A percentile compares a stretch with the other conserved stretches of the same genome.
phyloP scores from a whole-genome alignment of 2,888 invertebrate species.

The Netelia inedita region DNA sequence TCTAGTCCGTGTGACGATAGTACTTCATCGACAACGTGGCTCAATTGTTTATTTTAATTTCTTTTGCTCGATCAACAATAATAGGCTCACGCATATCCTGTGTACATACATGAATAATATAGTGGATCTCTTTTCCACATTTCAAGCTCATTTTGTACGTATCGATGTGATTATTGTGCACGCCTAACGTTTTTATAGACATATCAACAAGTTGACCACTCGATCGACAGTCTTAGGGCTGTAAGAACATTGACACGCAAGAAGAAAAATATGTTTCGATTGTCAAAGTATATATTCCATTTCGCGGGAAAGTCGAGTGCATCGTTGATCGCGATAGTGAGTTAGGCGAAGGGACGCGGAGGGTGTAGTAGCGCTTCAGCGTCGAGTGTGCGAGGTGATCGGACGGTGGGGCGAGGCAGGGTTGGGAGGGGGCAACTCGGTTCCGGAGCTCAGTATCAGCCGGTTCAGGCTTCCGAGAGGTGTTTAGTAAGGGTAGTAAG shows the following conservation, averaged over 20 bases:
- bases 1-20: neutral
- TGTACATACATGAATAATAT: neutral
- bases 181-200: neutral
- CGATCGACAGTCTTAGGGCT: too few relatives aligned
- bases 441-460: conserved; percentile 60
- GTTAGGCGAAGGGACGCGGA: neutral
- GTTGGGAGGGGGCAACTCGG: conserved; percentile 33
- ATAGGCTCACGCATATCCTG: neutral
- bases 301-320: neutral
- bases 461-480: conserved; percentile 55
- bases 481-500: conserved; percentile 36
- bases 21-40: neutral
- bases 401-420: neutral
- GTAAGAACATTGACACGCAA: too few relatives aligned
- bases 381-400: neutral
- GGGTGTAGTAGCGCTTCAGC: neutral
- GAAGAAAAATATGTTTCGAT: neutral
- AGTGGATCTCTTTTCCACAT: too few relatives aligned
- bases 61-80: too few relatives aligned
- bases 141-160: too few relatives aligned
- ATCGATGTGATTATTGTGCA: neutral
- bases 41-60: neutral
- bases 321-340: neutral
- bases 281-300: neutral
- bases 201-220: too few relatives aligned